These are phyloP conservation scores for Echinops telfairi DNA, from an alignment of 2,113 vertebrate genomes.

Conservation along the genomic window DNA sequence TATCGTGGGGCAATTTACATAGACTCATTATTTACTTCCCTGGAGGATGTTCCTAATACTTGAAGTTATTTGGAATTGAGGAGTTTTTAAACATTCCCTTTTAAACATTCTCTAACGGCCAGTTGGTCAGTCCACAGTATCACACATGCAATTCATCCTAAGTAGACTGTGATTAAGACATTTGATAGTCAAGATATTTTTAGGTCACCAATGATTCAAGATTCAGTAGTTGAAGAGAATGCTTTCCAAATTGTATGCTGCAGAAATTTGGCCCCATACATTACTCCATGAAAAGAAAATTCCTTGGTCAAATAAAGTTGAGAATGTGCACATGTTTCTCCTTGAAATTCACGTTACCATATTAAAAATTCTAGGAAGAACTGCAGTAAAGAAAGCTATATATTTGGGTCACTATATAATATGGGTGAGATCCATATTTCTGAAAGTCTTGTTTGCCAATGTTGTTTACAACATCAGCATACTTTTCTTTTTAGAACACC, in stretches of 20 bases:
- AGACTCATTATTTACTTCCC: neutral
- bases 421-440: neutral
- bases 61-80: neutral
- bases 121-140: neutral
- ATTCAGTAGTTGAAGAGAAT: neutral
- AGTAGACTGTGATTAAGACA: conserved; percentile 20
- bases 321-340: neutral
- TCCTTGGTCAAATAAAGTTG: neutral
- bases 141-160: neutral
- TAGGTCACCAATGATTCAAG: neutral
- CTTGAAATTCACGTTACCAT: neutral
- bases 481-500: neutral
- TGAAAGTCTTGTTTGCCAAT: neutral
- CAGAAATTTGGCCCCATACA: neutral
- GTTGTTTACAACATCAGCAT: neutral
- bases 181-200: conserved; percentile 52
- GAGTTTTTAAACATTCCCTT: neutral
- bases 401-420: neutral
- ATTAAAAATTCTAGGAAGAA: neutral
- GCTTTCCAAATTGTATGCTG: neutral
- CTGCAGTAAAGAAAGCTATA: neutral
- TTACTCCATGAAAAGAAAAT: neutral
- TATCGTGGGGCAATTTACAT: neutral
- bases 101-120: neutral
- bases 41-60: conserved; percentile 34